phyloP scores from a whole-genome alignment of 2,888 invertebrate species.

The Neoitamus cyanurus region DNA sequence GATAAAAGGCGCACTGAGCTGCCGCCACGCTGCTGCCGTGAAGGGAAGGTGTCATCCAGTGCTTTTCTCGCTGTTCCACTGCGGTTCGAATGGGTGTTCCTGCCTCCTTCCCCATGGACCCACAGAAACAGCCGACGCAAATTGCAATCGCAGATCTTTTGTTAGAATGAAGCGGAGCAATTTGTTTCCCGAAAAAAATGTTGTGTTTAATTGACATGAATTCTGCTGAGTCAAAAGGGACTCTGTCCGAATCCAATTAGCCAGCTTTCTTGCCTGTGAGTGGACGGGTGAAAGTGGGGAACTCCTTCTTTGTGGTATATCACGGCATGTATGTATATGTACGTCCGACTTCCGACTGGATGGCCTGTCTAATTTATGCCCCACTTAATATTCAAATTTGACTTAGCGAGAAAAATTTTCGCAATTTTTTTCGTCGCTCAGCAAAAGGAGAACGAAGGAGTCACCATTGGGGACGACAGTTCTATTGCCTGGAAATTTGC shows the following conservation, averaged over 20 bases:
- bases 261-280: neutral
- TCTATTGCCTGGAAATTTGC: conserved; percentile 23
- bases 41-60: neutral
- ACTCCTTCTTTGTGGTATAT: neutral
- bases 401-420: neutral
- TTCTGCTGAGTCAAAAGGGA: neutral
- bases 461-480: conserved; percentile 17
- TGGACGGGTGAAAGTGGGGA: neutral
- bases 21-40: neutral
- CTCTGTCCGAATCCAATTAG: neutral
- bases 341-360: neutral
- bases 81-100: neutral
- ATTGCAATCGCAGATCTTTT: conserved; percentile 6
- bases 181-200: neutral
- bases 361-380: conserved; percentile 17
- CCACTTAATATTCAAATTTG: conserved; percentile 34
- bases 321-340: neutral
- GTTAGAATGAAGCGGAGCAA: neutral
- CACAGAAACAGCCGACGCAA: neutral
- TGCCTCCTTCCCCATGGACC: neutral
- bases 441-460: neutral
- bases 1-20: neutral
- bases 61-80: neutral
- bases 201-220: neutral
- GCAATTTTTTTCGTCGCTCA: neutral